These are phyloP conservation scores for Drosophila cardini DNA, from an alignment of 1,140 invertebrate species.

Conservation along the genomic window DNA sequence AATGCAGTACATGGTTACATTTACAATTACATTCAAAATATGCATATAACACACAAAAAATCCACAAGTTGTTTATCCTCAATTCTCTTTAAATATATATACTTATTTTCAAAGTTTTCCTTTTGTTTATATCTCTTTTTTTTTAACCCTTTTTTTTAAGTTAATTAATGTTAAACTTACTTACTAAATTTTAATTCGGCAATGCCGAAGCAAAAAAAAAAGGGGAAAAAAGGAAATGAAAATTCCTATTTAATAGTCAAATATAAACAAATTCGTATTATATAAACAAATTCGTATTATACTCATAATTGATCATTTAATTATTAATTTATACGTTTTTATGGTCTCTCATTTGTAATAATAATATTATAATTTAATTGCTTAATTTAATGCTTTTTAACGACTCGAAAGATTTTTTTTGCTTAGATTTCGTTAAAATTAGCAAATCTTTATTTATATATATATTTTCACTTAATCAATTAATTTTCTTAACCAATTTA, in stretches of 20 bases:
- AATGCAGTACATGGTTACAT: constrained; percentile 75
- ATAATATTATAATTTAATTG: neutral
- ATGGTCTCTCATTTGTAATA: neutral
- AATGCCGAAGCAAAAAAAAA: constrained; percentile 52
- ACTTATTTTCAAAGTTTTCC: neutral
- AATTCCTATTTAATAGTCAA: constrained; percentile 43
- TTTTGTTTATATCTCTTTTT: neutral
- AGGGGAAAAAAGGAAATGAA: neutral
- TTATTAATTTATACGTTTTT: constrained; percentile 1
- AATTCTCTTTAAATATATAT: constrained; percentile 9
- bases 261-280: constrained; percentile 22
- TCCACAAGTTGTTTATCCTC: constrained; percentile 19
- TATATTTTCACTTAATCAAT: neutral
- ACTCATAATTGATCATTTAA: constrained; percentile 8
- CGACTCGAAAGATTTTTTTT: no score
- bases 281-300: constrained; percentile 1
- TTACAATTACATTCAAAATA: constrained; percentile 47
- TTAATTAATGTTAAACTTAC: no score
- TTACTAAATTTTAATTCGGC: constrained; percentile 56
- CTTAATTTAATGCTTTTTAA: neutral
- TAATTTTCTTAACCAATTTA: constrained; percentile 1
- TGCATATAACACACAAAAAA: constrained; percentile 36
- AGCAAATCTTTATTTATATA: no score
- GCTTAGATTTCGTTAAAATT: no score
- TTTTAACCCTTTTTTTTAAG: neutral